phyloP scores from a whole-genome alignment of 2,888 invertebrate species.

The Silvanus unidentatus region DNA sequence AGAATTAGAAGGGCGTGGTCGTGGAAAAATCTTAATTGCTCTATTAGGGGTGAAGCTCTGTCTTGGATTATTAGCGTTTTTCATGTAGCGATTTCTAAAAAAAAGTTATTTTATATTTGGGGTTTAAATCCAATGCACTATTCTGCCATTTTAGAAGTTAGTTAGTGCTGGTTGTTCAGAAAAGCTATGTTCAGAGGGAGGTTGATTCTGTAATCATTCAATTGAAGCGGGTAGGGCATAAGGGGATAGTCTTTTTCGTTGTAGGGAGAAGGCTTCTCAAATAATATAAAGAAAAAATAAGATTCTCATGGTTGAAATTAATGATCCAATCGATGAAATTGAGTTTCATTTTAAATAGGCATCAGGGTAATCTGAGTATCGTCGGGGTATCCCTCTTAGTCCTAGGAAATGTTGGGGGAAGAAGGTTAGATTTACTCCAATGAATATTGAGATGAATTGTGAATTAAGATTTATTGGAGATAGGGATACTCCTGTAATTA shows the following conservation, averaged over 20 bases:
- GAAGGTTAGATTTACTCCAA: constrained; percentile 73
- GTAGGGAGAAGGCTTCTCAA: constrained; percentile 54
- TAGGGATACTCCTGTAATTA: constrained; percentile 35
- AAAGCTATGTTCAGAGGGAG: constrained; percentile 56
- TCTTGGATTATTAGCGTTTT: constrained; percentile 56
- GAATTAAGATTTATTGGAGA: constrained; percentile 48
- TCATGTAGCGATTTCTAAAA: constrained; percentile 59
- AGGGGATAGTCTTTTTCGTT: constrained; percentile 50
- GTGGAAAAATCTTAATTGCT: constrained; percentile 61
- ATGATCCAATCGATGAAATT: constrained; percentile 60
- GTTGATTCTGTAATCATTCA: constrained; percentile 57
- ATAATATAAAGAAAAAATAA: constrained; percentile 57
- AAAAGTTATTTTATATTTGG: constrained; percentile 59
- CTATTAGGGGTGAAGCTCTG: constrained; percentile 58
- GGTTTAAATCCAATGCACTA: constrained; percentile 62
- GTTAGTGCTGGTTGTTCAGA: constrained; percentile 54
- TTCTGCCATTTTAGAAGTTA: constrained; percentile 59
- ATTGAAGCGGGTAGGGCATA: constrained; percentile 53
- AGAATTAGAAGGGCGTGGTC: constrained; percentile 58
- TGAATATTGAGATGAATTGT: constrained; percentile 67
- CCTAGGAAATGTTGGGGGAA: constrained; percentile 77
- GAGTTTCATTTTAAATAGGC: constrained; percentile 64
- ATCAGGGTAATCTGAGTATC: constrained; percentile 59
- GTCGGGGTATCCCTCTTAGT: constrained; percentile 66
- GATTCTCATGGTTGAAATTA: constrained; percentile 56